A percentile compares a stretch with the other conserved stretches of the same genome.
Evolutionary conservation across 2,113 vertebrate genomes (phyloP).

Genomic region (Tragelaphus buxtoni): DNA sequence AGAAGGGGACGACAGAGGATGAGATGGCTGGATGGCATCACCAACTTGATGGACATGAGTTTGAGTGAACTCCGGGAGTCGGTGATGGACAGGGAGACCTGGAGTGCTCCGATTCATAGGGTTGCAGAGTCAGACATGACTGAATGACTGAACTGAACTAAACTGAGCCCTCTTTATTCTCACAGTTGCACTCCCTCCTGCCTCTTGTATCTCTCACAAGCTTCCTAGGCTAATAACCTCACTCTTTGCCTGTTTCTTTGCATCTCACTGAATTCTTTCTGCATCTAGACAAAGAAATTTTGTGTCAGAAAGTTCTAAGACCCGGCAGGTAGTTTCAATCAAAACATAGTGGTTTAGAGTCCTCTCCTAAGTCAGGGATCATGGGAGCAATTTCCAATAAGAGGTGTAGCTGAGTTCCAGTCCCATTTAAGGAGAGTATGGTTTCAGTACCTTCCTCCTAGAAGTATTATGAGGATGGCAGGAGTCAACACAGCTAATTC

Average conservation of each 20-base stretch:
- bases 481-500: background rate
- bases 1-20: too few relatives aligned
- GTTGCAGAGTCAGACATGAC: rapidly evolving
- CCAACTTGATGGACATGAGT: too few relatives aligned
- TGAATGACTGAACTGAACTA: too few relatives aligned
- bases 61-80: too few relatives aligned
- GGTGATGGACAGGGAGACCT: too few relatives aligned
- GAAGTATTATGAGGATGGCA: background rate
- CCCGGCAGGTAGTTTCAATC: background rate
- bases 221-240: background rate
- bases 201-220: background rate
- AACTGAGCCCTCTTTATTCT: background rate
- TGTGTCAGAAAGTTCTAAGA: background rate
- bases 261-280: background rate
- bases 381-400: background rate
- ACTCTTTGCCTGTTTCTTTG: background rate
- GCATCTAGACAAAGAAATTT: background rate
- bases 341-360: background rate
- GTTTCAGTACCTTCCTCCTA: background rate
- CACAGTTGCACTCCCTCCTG: background rate
- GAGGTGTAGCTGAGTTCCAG: background rate
- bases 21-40: too few relatives aligned
- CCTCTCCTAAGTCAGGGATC: background rate
- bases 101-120: too few relatives aligned
- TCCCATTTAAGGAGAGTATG: background rate